These are phyloP conservation scores for Halichoeres trimaculatus DNA, from an alignment of 2,113 vertebrate genomes.

Conservation along the genomic window DNA sequence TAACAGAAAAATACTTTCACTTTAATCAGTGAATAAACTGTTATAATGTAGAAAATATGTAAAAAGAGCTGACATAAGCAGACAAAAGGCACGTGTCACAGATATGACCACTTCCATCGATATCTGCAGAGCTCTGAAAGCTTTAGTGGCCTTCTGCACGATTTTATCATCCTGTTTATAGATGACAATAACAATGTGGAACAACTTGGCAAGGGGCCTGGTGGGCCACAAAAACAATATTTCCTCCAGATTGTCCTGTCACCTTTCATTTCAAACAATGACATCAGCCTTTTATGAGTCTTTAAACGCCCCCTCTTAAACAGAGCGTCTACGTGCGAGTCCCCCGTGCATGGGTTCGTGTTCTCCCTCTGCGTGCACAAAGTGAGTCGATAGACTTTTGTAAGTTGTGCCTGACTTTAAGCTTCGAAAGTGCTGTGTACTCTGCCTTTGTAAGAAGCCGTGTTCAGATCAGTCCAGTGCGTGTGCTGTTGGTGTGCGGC, in stretches of 20 bases:
- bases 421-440: background rate
- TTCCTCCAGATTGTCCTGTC: conserved; percentile 33
- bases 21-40: too few species aligned
- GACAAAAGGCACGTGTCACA: background rate
- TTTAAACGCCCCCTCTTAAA: conserved; percentile 14
- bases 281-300: conserved; percentile 43
- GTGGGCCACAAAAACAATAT: conserved; percentile 37
- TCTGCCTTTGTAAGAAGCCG: conserved; percentile 14
- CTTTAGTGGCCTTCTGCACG: conserved; percentile 14
- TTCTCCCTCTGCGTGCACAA: background rate
- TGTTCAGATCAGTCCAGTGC: conserved; percentile 9
- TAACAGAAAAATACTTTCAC: too few species aligned
- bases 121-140: conserved; percentile 3
- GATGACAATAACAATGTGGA: conserved; percentile 46
- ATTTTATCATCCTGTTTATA: conserved; percentile 43
- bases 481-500: conserved; percentile 34
- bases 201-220: conserved; percentile 9
- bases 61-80: conserved; percentile 15
- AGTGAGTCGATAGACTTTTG: background rate
- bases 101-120: conserved; percentile 5
- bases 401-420: background rate
- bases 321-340: background rate
- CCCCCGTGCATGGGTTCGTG: background rate
- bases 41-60: background rate
- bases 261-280: conserved; percentile 41